Evolutionary conservation across 2,113 vertebrate species (phyloP), one percentile per base, ranked within the genome.

Genomic region (Centropus bengalensis): DNA sequence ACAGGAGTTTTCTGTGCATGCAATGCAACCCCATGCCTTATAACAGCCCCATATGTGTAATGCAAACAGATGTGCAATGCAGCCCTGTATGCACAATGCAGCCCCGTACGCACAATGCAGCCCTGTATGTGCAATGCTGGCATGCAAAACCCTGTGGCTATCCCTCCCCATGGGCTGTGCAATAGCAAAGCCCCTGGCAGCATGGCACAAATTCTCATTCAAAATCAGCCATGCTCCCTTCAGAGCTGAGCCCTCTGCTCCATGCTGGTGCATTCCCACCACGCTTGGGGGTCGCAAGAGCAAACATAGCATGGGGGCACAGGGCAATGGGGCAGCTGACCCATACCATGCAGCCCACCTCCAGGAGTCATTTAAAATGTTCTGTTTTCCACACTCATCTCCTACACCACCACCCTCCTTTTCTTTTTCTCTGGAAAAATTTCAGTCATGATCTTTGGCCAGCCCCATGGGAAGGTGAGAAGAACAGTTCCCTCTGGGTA

Each of bases 111-210:
- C 11, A 27, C 36, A n/a, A 8, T 4, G 19, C 51, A 80, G 51
- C 27, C 51, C 27, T 2, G 2, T 8, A 26, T 52, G 51, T 52
- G 52, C 52, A 45, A 18, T 1, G 9, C 59, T 30, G 75, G 10
- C 38, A 11, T 4, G n/a, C 24, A 86, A 49, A 86, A 62, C 16
- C 30, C 64, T 1, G 2, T 0, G 0, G 32, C 51, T 16, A 5
- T 20, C 9, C 33, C 56, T 87, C 1, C 0, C 32, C 18, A 0
- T 1, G 12, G 24, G 28, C 52, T 51, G 47, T 63, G 52, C n/a
- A 17, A 32, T 1, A 66, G 75, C 5, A 2, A 91, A 88, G 40
- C 11, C 52, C n/a, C 60, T 14, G 52, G 40, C 22, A 38, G 55
- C 62, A 76, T 3, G 2, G 30, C 47, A 88, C 62, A 9, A 1